phyloP scores from a whole-genome alignment of 2,797 vertebrate species.

The Anabacerthia variegaticeps region DNA sequence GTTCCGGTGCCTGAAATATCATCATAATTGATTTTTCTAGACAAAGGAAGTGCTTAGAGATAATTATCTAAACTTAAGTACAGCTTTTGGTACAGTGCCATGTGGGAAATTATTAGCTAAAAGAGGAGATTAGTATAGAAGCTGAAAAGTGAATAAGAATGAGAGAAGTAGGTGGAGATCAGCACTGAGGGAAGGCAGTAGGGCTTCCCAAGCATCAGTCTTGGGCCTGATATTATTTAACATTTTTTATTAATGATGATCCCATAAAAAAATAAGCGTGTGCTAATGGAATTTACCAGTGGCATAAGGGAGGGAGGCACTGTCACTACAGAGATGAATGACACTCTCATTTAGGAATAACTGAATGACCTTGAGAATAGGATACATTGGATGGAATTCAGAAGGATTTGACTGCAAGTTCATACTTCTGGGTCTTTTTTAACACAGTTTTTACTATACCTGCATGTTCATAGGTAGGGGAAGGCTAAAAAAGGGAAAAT shows the following conservation, averaged over 20 bases:
- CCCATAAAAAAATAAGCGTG: neutral
- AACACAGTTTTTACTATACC: neutral
- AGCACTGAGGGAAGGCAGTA: neutral
- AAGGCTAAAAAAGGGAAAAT: neutral
- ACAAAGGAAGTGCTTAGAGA: conserved; percentile 42
- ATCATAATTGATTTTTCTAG: conserved; percentile 41
- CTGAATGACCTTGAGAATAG: conserved; percentile 15
- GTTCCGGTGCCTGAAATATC: neutral
- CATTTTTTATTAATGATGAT: conserved; percentile 9
- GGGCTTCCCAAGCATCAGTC: neutral
- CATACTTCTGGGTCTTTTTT: neutral
- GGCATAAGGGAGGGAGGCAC: conserved; percentile 27
- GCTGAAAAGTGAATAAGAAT: neutral
- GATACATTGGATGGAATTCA: neutral
- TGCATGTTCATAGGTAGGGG: neutral
- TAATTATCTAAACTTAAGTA: conserved; percentile 33
- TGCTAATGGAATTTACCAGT: conserved; percentile 20
- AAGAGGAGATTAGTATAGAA: neutral
- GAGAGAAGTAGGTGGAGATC: neutral
- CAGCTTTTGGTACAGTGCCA: neutral
- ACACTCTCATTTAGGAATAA: neutral
- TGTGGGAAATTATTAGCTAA: conserved; percentile 21
- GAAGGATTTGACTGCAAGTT: neutral
- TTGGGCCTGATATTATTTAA: neutral
- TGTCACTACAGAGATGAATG: neutral